Conservation (phyloP, 2,113 vertebrate genomes). For the Upupa epops region DNA sequence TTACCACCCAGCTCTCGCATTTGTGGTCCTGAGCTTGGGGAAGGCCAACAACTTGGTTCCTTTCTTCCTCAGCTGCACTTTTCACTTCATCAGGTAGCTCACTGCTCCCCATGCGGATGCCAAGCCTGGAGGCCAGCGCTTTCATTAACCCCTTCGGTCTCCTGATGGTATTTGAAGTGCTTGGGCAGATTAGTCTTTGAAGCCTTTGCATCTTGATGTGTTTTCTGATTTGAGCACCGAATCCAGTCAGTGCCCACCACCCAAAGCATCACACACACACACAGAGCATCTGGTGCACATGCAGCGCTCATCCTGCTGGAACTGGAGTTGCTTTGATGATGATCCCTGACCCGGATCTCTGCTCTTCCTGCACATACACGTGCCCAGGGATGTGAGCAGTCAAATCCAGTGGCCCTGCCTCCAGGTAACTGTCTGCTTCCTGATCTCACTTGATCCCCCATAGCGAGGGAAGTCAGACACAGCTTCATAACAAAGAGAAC, state of each 20-base stretch:
- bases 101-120: slow-evolving; percentile 8
- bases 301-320: background rate
- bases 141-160: slow-evolving; percentile 6
- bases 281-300: background rate
- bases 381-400: background rate
- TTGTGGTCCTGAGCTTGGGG: background rate
- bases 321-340: background rate
- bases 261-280: background rate
- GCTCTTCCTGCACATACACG: no score
- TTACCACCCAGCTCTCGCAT: background rate
- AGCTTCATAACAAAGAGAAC: background rate
- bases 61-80: background rate
- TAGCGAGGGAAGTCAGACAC: background rate
- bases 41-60: background rate
- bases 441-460: background rate
- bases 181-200: slow-evolving; percentile 7
- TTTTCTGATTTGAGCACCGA: background rate
- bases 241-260: background rate
- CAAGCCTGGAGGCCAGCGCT: background rate
- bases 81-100: background rate
- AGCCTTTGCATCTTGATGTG: background rate
- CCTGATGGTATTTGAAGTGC: background rate
- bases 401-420: background rate
- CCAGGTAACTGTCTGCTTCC: background rate
- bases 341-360: slow-evolving; percentile 1